Conservation (phyloP, 1,140 invertebrate species). For the Theocolax elegans region DNA sequence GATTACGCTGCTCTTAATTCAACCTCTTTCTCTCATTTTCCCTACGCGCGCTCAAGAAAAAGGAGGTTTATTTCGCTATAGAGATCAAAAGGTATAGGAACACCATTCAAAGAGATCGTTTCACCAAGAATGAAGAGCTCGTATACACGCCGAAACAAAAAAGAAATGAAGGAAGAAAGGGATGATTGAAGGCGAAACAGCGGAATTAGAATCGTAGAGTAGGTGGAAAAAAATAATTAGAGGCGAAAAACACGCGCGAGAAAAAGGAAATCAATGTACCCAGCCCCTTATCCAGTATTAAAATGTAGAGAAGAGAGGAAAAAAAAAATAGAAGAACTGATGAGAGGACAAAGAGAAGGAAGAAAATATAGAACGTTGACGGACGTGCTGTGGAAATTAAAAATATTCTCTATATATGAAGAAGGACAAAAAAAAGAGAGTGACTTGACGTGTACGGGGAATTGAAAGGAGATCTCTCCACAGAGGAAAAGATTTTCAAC, state of each 20-base stretch:
- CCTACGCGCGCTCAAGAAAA: too few relatives aligned
- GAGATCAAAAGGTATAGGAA: too few relatives aligned
- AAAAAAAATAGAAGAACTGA: background rate
- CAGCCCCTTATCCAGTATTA: background rate
- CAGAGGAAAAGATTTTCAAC: too few relatives aligned
- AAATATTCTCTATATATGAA: background rate
- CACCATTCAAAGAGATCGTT: background rate
- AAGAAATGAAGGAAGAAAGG: background rate
- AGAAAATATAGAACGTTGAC: background rate
- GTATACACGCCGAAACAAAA: background rate
- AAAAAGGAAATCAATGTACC: constrained; percentile 5
- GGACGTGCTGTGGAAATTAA: constrained; percentile 12
- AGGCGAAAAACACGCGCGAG: background rate
- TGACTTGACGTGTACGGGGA: background rate
- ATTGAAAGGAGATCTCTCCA: background rate
- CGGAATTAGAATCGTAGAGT: constrained; percentile 2
- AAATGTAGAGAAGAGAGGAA: background rate
- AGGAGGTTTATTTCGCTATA: too few relatives aligned
- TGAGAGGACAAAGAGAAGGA: background rate
- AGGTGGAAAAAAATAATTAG: constrained; percentile 11
- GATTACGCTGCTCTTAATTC: constrained; percentile 7
- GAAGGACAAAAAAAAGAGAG: background rate
- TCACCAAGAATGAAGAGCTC: constrained; percentile 13
- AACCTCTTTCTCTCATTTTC: too few relatives aligned
- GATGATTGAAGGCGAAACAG: background rate